phyloP scores from a whole-genome alignment of 64 coral and sea anemone species.

The Stichodactyla mertensii region DNA sequence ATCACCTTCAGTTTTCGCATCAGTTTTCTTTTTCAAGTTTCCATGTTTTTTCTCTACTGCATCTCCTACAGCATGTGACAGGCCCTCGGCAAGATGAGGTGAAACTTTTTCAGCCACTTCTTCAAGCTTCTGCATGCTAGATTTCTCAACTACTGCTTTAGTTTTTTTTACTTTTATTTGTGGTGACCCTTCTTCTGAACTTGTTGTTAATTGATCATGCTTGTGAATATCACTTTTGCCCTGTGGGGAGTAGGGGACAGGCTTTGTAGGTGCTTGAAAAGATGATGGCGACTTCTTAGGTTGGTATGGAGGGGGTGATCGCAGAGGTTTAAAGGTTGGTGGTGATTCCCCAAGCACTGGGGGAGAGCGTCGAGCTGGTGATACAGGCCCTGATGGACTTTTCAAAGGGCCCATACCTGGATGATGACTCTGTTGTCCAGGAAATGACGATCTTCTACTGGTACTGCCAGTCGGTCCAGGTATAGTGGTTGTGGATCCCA shows the following conservation, averaged over 20 bases:
- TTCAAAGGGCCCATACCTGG: slow-evolving; percentile 14
- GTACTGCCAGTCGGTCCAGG: slow-evolving; percentile 5
- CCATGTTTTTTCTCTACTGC: neutral
- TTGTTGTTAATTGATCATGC: neutral
- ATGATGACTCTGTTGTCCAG: slow-evolving; percentile 25
- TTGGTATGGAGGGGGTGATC: slow-evolving; percentile 16
- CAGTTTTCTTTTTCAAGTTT: neutral
- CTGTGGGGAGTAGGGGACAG: neutral
- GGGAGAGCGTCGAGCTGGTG: neutral
- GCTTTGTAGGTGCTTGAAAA: neutral
- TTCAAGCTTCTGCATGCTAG: slow-evolving; percentile 28
- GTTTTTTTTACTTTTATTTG: neutral
- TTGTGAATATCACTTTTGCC: slow-evolving; percentile 4
- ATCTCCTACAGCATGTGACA: slow-evolving; percentile 14
- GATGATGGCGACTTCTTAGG: neutral
- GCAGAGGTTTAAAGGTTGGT: slow-evolving; percentile 10
- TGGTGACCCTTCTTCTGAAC: neutral
- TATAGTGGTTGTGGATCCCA: neutral
- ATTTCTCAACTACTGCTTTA: neutral
- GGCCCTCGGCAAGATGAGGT: neutral
- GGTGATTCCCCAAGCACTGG: slow-evolving; percentile 16
- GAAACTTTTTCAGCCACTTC: slow-evolving; percentile 19
- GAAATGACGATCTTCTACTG: slow-evolving; percentile 30
- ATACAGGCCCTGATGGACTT: slow-evolving; percentile 23
- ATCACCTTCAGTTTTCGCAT: neutral